Base-by-base conservation (phyloP, 2,113 vertebrate species). In the Anguilla japonica region DNA sequence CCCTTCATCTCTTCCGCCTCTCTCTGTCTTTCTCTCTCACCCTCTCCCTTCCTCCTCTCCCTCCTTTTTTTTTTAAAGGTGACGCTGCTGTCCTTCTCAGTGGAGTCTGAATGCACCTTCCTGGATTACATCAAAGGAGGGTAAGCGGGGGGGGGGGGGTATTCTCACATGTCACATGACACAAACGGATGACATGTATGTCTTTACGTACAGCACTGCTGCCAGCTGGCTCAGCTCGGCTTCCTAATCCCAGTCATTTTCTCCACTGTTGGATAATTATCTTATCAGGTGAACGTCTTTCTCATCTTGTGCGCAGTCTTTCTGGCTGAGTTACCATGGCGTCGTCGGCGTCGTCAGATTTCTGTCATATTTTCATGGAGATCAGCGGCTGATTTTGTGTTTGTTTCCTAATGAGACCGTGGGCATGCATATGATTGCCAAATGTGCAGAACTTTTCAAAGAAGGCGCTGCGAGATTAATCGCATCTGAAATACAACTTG, bases 81-180 rank as follows among this genome's bases (percentile, higher is more conserved):
- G 87, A 98, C 98, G 0, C 94, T 98, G 88, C 96, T 98, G 22
- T 99, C 98, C 0, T 98, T 99, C 29, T 94, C 97, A 0, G 97
- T 98, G 93, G 98, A 99, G 91, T 97, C 98, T 0, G 98, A 99
- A 89, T 96, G 96, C 88, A 98, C 97, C 0, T 99, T 99, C 93
- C 96, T 99, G 46, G 98, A 99, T 91, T 98, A 98, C 94, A 99
- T 99, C 92, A 98, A 97, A 95, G 98, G 98, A 93, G 98, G 97
- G 98, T 98, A 94, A 97, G 97, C 89, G 60, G 39, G 34, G 34
- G 34, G 34, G 34, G 34, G 34, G 34, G 2, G 40, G 40, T 14
- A 53, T 53, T 15, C 50, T 53, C 43, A 46, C 43, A 46, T 6
- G 1, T 53, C 50, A 53, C 50, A 46, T 46, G 43, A 53, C 11